These are phyloP conservation scores for Peromyscus aztecus DNA, from an alignment of 2,797 vertebrate genomes.

Conservation along the genomic window DNA sequence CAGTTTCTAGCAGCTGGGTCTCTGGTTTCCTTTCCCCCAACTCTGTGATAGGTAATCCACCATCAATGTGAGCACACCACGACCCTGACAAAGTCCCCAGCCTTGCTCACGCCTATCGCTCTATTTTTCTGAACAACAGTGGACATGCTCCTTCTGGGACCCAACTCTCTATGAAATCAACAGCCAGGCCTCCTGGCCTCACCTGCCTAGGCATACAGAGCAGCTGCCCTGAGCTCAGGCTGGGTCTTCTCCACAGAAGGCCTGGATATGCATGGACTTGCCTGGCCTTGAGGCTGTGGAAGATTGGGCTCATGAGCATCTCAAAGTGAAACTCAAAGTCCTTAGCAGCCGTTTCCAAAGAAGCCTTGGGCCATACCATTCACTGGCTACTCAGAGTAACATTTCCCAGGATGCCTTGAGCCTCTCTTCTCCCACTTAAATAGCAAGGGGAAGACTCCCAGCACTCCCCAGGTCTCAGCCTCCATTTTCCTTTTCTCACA, in stretches of 20 bases:
- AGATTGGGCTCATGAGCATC: constrained; percentile 61
- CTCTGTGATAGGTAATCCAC: neutral
- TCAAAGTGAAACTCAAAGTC: constrained; percentile 24
- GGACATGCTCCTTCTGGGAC: constrained; percentile 20
- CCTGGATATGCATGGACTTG: constrained; percentile 22
- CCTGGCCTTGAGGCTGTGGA: constrained; percentile 57
- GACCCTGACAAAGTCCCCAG: neutral
- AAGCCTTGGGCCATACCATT: neutral
- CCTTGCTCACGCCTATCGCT: neutral
- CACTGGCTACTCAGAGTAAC: neutral
- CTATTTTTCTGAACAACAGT: neutral
- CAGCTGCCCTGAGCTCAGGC: no score
- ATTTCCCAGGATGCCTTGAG: neutral
- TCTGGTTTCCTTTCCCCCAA: neutral
- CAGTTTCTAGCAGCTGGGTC: neutral
- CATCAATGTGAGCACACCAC: no score
- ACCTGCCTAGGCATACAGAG: constrained; percentile 61
- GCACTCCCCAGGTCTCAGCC: neutral
- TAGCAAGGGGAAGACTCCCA: neutral
- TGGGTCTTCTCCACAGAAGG: neutral
- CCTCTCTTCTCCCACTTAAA: neutral
- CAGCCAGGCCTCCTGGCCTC: neutral
- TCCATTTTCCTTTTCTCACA: neutral
- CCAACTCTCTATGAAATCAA: constrained; percentile 73
- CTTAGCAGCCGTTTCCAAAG: neutral